A percentile compares a stretch with the other conserved stretches of the same genome.
phyloP scores from a whole-genome alignment of 2,113 vertebrate species.

The Chaetodon auriga region DNA sequence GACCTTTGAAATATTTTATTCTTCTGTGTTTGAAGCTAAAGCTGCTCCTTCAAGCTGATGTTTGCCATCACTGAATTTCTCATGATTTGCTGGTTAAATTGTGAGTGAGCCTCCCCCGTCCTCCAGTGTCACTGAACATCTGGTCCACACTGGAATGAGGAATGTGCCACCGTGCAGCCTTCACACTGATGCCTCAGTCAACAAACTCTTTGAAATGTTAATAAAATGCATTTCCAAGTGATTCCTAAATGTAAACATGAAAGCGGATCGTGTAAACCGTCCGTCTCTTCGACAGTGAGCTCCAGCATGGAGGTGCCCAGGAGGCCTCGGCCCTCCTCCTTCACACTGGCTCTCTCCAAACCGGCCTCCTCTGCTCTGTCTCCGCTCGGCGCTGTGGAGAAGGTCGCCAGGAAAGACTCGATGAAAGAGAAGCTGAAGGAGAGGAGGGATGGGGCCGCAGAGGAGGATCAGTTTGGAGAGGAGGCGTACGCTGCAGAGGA shows the following conservation, averaged over 20 bases:
- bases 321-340: conserved; percentile 56
- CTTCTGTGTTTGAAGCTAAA: not conserved
- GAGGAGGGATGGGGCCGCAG: not conserved
- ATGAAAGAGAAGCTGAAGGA: not conserved
- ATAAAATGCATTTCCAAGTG: not conserved
- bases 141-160: not conserved
- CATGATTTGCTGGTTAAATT: not conserved
- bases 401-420: not conserved
- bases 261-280: not conserved
- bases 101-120: not conserved
- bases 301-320: conserved; percentile 81
- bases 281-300: conserved; percentile 66
- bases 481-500: conserved; percentile 30
- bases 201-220: not conserved
- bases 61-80: not conserved
- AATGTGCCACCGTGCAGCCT: not conserved
- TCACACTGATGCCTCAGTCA: not conserved
- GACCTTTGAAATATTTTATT: not conserved
- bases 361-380: conserved; percentile 16
- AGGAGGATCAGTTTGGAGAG: conserved; percentile 4
- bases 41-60: not conserved
- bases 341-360: conserved; percentile 51
- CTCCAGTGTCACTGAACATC: not conserved
- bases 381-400: conserved; percentile 24
- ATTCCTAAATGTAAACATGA: not conserved